Percentiles rank a stretch among this genome's conserved stretches.
Evolutionary conservation across 2,888 invertebrate species (phyloP).

Genomic region (Melieria omissa): DNA sequence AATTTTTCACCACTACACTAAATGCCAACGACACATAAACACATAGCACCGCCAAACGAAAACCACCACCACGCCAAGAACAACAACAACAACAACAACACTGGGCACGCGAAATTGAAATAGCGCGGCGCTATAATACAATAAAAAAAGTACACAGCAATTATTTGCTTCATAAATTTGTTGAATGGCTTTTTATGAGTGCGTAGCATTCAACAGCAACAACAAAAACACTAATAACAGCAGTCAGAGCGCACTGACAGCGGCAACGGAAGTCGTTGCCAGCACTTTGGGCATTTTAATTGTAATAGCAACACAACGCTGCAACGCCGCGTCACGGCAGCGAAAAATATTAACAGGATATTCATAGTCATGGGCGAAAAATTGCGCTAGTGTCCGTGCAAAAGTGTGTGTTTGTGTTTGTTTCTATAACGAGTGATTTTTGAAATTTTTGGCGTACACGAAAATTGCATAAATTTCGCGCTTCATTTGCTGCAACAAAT

Average conservation of each 20-base stretch:
- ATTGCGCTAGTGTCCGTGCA: too few species aligned
- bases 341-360: too few species aligned
- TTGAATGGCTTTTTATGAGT: conserved; percentile 50
- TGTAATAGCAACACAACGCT: conserved; percentile 20
- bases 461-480: too few species aligned
- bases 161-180: conserved; percentile 58
- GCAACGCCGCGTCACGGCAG: too few species aligned
- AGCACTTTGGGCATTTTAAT: conserved; percentile 15
- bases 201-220: background rate
- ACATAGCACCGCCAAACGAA: conserved; percentile 7
- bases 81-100: conserved; percentile 47
- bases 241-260: conserved; percentile 1
- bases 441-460: too few species aligned
- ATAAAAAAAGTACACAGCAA: conserved; percentile 47
- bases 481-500: too few species aligned
- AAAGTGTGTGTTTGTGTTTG: too few species aligned
- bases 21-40: conserved; percentile 29
- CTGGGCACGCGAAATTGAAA: conserved; percentile 12
- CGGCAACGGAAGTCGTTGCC: background rate
- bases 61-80: conserved; percentile 48
- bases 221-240: conserved; percentile 8
- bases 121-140: background rate
- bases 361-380: too few species aligned
- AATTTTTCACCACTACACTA: conserved; percentile 40
- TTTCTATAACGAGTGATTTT: too few species aligned